Base-by-base conservation (phyloP, 30 jellyfish, hydroid and myxozoan species). In the Turritopsis rubra region DNA sequence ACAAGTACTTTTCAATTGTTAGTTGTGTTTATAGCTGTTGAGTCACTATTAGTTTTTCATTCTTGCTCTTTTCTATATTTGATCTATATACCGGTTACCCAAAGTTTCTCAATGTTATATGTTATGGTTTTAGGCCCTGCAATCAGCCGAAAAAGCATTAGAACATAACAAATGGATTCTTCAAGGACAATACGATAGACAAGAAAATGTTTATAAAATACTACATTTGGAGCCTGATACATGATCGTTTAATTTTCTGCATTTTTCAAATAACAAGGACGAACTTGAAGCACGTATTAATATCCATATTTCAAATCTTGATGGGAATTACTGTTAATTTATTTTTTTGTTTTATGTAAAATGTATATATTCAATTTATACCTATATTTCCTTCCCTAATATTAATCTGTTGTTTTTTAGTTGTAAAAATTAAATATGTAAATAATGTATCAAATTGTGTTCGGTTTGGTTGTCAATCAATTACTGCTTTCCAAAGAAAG, bases 101-200 rank as follows among this genome's bases (percentile, higher is more conserved):
- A 3, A 41, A 41, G 60, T 41, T 5, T 41, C 60, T 41, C 60
- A 41, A 41, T 19, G 1, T 68, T 68, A 0, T 27, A 66, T 19
- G 9, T 68, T 19, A 20, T n/a, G 17, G 0, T 25, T 80, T 80
- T 54, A 80, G 87, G 87, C 87, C 21, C 65, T 80, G 4, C 21
- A 80, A 80, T 23, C 29, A 1, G 87, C 87, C 1, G 87, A 80
- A 65, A 30, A 80, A 22, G 65, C 81, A 23, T 80, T 80, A 29
- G 87, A 80, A 80, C 19, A 17, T 27, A 70, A 70, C 20, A 30
- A 53, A 28, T 80, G 87, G 87, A 18, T 65, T 26, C 52, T 70
- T 27, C 30, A 53, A 21, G 8, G 52, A 27, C 65, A 23, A n/a
- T 80, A 16, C 27, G 52, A 53, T 65, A 53, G 65, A 0, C 30